Evolutionary conservation across 1,140 invertebrate species (phyloP), one percentile per base, ranked within the genome.

Genomic region (Heliconius himera): DNA sequence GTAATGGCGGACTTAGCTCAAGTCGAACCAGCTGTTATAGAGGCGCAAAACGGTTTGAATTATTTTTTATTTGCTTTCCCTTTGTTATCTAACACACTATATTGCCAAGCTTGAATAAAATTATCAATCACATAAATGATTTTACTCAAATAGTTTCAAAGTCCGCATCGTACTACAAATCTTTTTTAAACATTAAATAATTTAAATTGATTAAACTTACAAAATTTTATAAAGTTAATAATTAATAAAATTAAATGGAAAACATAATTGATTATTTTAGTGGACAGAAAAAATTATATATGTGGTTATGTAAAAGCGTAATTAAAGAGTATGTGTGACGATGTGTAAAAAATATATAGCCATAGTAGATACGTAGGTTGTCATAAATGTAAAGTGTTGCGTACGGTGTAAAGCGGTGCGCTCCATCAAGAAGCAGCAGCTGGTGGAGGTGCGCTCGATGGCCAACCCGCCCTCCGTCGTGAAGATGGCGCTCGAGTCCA

Each of bases 1-100:
- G 99, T 99, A 1, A 99, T 98, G 97, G 97, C 97, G 18, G 99
- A 99, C 94, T 95, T 99, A 80, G 98, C 97, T 9, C 97, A 99
- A 93, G 98, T 99, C 13, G 99, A 99, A 95, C 99, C 99, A 0
- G 99, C 99, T 87, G 99, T 99, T 79, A 98, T 99, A 83, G 99
- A 99, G 87, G 99, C 99, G 41, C 98, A 99, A 95, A 98, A 97
- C 96, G 98, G 98, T 99, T 96, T 93, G 95, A 93, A 88, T 82
- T 77, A 49, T 76, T 80, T 76, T 51, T 71, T 76, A 46, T 79
- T 56, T 72, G 16, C 56, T 56, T 73, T 73, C 29, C 38, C 33
- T 80, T n/a, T 75, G 36, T 73, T 73, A 20, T 80, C 54, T 71
- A 70, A 79, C 66, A 70, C 36, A 26, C 5, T 76, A 41, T 70